Evolutionary conservation across 2,797 vertebrate species (phyloP), one percentile per base, ranked within the genome.

Genomic region (Coilia nasus): DNA sequence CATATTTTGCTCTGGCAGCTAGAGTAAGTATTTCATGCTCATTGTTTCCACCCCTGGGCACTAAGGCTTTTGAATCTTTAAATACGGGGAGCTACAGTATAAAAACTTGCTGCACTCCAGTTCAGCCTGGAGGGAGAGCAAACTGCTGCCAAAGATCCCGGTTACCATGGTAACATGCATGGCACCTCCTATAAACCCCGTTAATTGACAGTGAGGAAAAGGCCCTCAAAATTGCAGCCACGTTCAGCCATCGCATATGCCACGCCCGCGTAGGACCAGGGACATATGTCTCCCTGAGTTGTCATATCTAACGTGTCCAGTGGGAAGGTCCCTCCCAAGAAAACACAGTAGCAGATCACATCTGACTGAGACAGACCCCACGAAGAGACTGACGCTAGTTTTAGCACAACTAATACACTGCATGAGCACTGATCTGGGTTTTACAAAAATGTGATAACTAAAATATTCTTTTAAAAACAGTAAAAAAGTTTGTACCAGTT

Each of bases 191-290:
- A 82, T 88, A 89, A 92, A 90, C 90, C 82, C 86, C 82, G 88
- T 81, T 92, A 91, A 93, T 91, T 93, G 90, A 93, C 90, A 89
- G 88, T 78, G 82, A 87, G 31, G 86, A 87, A 91, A 90, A 88
- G 71, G 81, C 84, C 81, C 75, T 88, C 89, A 88, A 90, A 93
- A 91, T 88, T 88, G 89, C 88, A 67, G 82, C 89, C 82, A 84
- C 44, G n/a, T 67, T 84, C 56, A 57, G 31, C 0, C 41, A 88
- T 83, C 60, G 44, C 47, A 88, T 88, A 81, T 83, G 84, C 67
- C 78, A 87, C 64, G n/a, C 71, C 78, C 50, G 31, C 31, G 35
- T 25, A n/a, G 41, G 81, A 78, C 35, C 71, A 21, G 15, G 17
- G 31, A 21, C 71, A 44, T 78, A 78, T 44, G 35, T 21, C 71